A percentile compares a stretch with the other conserved stretches of the same genome.
Evolutionary conservation across 2,113 vertebrate species (phyloP).

Genomic region (Pachypanchax playfairii): DNA sequence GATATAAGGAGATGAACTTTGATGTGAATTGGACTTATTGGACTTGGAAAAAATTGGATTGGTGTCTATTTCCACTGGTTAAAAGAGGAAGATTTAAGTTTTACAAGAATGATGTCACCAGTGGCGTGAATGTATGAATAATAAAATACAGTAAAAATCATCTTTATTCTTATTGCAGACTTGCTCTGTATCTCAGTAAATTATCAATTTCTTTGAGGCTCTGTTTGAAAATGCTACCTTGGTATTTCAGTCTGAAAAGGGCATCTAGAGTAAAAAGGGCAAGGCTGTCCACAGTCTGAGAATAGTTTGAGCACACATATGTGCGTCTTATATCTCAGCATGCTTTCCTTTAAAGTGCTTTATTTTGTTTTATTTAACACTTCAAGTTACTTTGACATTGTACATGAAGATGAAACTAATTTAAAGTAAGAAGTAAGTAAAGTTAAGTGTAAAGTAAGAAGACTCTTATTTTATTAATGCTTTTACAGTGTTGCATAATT

Average conservation of each 20-base stretch:
- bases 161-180: slow-evolving; percentile 19
- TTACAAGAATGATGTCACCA: not conserved
- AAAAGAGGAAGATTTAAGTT: no score
- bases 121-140: not conserved
- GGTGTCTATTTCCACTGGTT: no score
- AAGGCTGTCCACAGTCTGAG: slow-evolving; percentile 1
- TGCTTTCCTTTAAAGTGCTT: not conserved
- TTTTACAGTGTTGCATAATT: no score
- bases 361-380: not conserved
- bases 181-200: slow-evolving; percentile 23
- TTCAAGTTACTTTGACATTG: not conserved
- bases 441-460: no score
- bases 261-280: slow-evolving; percentile 27
- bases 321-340: not conserved
- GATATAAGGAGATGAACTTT: no score
- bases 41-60: no score
- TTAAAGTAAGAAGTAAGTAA: no score
- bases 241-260: slow-evolving; percentile 49
- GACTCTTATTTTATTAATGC: no score
- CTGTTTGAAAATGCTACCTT: slow-evolving; percentile 35
- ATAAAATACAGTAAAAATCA: not conserved
- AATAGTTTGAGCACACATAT: not conserved
- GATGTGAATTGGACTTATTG: no score
- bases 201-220: slow-evolving; percentile 14
- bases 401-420: no score